phyloP scores from a whole-genome alignment of 2,797 vertebrate genomes.

The Sebastes jordani region DNA sequence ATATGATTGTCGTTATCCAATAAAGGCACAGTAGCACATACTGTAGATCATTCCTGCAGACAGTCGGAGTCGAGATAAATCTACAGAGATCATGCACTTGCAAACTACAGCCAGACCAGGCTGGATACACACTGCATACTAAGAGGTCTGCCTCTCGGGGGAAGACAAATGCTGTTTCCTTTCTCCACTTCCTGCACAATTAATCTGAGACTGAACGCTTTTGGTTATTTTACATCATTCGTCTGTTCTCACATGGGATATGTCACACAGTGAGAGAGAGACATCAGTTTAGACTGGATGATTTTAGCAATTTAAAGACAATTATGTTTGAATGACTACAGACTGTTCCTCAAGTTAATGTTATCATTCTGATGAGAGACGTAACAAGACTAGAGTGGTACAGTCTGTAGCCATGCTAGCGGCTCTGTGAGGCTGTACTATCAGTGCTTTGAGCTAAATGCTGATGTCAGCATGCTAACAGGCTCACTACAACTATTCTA shows the following conservation, averaged over 20 bases:
- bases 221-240: slow-evolving; percentile 4
- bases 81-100: slow-evolving; percentile 56
- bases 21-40: slow-evolving; percentile 43
- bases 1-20: slow-evolving; percentile 68
- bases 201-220: slow-evolving; percentile 45
- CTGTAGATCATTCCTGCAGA: slow-evolving; percentile 64
- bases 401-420: neutral
- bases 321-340: neutral
- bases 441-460: neutral
- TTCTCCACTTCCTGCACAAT: slow-evolving; percentile 57
- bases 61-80: slow-evolving; percentile 58
- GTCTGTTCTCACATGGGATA: slow-evolving; percentile 2
- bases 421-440: neutral
- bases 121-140: slow-evolving; percentile 54
- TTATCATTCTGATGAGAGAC: neutral
- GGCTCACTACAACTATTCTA: neutral
- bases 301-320: slow-evolving; percentile 1
- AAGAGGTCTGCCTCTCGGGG: slow-evolving; percentile 45
- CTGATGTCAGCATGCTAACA: neutral
- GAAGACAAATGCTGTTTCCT: slow-evolving; percentile 61
- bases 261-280: neutral
- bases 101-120: slow-evolving; percentile 42
- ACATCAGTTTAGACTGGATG: neutral
- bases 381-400: neutral
- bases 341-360: neutral